phyloP scores from a whole-genome alignment of 2,888 invertebrate species.

The Ectemnius cavifrons region DNA sequence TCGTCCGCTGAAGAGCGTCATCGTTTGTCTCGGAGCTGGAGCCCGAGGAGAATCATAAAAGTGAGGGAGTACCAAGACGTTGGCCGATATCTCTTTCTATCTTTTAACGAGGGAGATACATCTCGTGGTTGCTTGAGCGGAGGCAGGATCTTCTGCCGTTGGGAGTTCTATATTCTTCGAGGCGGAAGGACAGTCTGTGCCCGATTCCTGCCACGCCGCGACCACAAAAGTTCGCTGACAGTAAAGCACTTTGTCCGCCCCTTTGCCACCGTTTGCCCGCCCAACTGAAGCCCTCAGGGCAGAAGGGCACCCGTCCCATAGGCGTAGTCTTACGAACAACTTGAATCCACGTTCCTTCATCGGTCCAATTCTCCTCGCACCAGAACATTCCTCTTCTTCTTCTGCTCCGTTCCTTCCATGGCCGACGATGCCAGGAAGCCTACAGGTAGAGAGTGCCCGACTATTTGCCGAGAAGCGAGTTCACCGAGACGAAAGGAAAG shows the following conservation, averaged over 20 bases:
- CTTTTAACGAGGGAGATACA: slow-evolving; percentile 8
- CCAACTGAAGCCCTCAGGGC: slow-evolving; percentile 39
- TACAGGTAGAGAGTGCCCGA: neutral
- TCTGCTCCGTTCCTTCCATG: neutral
- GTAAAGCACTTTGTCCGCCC: slow-evolving; percentile 46
- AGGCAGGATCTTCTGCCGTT: too few relatives aligned
- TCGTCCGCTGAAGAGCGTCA: neutral
- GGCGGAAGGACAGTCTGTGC: slow-evolving; percentile 15
- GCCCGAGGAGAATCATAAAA: neutral
- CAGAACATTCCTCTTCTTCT: neutral
- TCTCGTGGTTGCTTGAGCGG: too few relatives aligned
- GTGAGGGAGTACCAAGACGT: neutral
- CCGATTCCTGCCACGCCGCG: slow-evolving; percentile 10
- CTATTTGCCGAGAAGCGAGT: neutral
- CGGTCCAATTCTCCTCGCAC: neutral
- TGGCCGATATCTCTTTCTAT: neutral
- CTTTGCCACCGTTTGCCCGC: slow-evolving; percentile 51
- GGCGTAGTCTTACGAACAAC: slow-evolving; percentile 15
- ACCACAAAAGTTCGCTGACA: slow-evolving; percentile 33
- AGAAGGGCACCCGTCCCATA: slow-evolving; percentile 43
- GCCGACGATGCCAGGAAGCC: neutral
- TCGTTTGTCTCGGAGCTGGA: neutral
- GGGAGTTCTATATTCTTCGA: neutral
- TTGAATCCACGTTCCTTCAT: neutral
- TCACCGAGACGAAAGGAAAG: too few relatives aligned